phyloP scores from a whole-genome alignment of 2,113 vertebrate species.

The Cyrtonyx montezumae region DNA sequence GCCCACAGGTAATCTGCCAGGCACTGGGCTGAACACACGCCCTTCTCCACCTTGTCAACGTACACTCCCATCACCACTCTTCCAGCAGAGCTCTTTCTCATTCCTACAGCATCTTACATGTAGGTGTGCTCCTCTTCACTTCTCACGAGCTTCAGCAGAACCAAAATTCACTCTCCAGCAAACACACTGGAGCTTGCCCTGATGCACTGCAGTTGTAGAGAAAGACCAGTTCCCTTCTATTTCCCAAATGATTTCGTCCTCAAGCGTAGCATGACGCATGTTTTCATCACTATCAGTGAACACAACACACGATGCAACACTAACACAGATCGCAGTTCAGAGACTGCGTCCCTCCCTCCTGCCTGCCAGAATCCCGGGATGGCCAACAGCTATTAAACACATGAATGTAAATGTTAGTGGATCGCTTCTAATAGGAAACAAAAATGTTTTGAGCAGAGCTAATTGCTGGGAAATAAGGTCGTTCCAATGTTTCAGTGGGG shows the following conservation, averaged over 20 bases:
- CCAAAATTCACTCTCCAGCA: background rate
- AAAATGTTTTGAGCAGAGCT: slow-evolving; percentile 71
- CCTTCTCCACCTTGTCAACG: background rate
- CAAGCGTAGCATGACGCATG: background rate
- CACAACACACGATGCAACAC: background rate
- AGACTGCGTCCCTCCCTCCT: background rate
- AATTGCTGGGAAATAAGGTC: slow-evolving; percentile 68
- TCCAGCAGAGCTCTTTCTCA: background rate
- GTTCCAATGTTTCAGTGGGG: slow-evolving; percentile 60
- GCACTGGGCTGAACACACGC: background rate
- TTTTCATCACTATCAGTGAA: background rate
- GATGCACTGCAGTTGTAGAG: background rate
- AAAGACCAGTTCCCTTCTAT: background rate
- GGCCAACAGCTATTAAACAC: slow-evolving; percentile 52
- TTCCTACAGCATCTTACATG: background rate
- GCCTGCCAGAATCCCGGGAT: slow-evolving; percentile 28
- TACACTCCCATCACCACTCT: background rate
- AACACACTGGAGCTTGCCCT: background rate
- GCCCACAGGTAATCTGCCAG: background rate
- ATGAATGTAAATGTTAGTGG: slow-evolving; percentile 46
- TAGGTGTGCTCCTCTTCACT: background rate
- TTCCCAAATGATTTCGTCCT: background rate
- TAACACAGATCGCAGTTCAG: background rate
- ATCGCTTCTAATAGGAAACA: slow-evolving; percentile 68
- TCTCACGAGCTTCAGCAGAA: background rate